A percentile compares a stretch with the other conserved stretches of the same genome.
Evolutionary conservation across 2,888 invertebrate genomes (phyloP).

Genomic region (Latrodectus elegans): DNA sequence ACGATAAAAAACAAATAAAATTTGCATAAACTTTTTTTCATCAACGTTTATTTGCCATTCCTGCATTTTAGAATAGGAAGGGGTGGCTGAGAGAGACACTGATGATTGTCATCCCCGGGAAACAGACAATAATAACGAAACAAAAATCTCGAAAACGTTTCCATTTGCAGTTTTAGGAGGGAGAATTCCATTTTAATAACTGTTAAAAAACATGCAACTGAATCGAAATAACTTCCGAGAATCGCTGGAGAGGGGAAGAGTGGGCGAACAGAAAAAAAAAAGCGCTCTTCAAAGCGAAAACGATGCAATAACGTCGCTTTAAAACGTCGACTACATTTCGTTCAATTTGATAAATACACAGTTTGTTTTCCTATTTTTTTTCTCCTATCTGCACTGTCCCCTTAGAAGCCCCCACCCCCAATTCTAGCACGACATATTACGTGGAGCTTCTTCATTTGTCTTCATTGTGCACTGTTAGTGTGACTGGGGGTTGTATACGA

Average conservation of each 20-base stretch:
- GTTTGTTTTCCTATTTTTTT: conserved; percentile 1
- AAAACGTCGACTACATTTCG: conserved; percentile 59
- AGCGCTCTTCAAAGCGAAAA: conserved; percentile 14
- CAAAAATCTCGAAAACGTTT: conserved; percentile 32
- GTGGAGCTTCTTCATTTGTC: conserved; percentile 47
- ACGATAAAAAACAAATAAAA: too few species aligned
- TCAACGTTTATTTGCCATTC: too few species aligned
- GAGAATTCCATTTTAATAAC: conserved; percentile 65
- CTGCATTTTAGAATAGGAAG: conserved; percentile 11
- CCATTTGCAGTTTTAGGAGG: conserved; percentile 12
- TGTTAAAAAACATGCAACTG: conserved; percentile 25
- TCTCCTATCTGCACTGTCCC: neutral
- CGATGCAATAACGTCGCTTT: conserved; percentile 61
- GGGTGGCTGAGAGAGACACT: neutral
- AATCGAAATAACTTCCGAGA: neutral
- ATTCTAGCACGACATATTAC: conserved; percentile 53
- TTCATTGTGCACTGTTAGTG: conserved; percentile 48
- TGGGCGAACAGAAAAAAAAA: neutral
- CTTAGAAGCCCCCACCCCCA: neutral
- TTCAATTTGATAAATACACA: conserved; percentile 59
- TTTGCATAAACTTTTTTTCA: too few species aligned
- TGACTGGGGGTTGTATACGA: neutral
- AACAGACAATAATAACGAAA: conserved; percentile 28
- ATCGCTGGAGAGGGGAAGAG: neutral
- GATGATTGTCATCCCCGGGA: conserved; percentile 20